Base-by-base conservation (phyloP, 2,797 vertebrate genomes). In the Fistularia commersonii region DNA sequence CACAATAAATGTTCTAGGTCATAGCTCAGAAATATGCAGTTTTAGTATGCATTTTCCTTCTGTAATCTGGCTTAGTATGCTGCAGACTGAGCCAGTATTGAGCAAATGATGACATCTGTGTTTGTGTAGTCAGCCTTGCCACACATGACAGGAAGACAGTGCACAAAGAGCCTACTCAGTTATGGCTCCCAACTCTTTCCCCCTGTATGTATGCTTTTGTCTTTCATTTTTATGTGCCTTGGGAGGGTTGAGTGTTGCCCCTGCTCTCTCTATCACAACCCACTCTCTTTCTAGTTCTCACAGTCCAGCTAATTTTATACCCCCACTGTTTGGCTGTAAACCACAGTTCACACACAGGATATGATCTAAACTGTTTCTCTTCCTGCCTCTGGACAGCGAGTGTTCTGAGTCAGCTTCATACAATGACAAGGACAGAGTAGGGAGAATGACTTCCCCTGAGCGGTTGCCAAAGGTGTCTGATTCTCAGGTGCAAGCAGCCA, bases 331-430 rank as follows among this genome's bases (percentile, higher is more conserved):
- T 61, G 54, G 45, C 58, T 75, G 55, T 49, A 72, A 55, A 69
- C 47, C 43, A 41, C 52, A 43, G 61, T 47, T 74, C 66, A 59
- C 67, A 74, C 57, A 79, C 76, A 86, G 89, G 87, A 88, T 82
- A 47, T 87, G 78, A 88, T 66, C 69, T 75, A 51, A 83, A 63
- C 54, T 38, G 36, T 74, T 61, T 60, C 69, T 63, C 71, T 89
- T 90, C 79, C 82, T 85, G 75, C 72, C 48, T 58, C 41, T 70
- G 66, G 62, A 75, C 61, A 50, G 23, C 13, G 4, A 41, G 45
- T 57, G 23, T 23, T 23, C 23, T 68, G 56, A 81, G 61, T 82
- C 72, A 59, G 54, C 49, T 49, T 50, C 49, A 46, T 48, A 70
- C 73, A 60, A 62, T 64, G 68, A 73, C 59, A 79, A 58, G 56